These are phyloP conservation scores for Grus americana DNA, from an alignment of 2,113 vertebrate genomes.

Conservation along the genomic window DNA sequence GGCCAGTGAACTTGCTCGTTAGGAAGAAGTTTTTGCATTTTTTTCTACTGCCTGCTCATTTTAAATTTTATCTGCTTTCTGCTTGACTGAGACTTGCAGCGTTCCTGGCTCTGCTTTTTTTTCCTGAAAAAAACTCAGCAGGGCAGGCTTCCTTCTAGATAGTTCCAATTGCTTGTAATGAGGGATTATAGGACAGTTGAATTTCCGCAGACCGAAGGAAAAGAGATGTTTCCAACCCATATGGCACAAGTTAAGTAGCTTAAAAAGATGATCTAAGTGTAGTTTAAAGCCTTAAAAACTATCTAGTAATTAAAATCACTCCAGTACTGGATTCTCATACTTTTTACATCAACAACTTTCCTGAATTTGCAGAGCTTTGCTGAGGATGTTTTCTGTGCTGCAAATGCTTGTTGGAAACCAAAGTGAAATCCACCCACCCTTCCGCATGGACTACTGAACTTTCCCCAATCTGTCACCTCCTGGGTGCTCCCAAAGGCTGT, in stretches of 20 bases:
- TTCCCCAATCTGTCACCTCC: not conserved
- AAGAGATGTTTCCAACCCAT: not conserved
- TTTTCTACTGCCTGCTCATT: not conserved
- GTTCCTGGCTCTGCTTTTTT: not conserved
- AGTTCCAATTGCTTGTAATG: not conserved
- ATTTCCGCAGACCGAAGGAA: not conserved
- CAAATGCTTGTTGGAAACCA: not conserved
- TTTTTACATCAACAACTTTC: not conserved
- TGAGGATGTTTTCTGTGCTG: not conserved
- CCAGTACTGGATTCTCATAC: not conserved
- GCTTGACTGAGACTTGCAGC: not conserved
- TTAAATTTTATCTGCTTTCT: not conserved
- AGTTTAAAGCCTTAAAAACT: not conserved
- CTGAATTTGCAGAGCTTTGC: not conserved
- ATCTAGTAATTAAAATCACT: not conserved
- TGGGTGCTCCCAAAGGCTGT: not conserved
- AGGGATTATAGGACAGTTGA: not conserved
- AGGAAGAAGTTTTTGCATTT: not conserved
- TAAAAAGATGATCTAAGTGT: not conserved
- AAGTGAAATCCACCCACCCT: not conserved
- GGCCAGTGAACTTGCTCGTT: fast-evolving
- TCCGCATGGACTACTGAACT: not conserved
- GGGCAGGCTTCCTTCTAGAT: not conserved
- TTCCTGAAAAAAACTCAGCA: not conserved
- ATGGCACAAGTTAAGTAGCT: not conserved